Evolutionary conservation across 2,113 vertebrate species (phyloP), one percentile per base, ranked within the genome.

Genomic region (Rhineura floridana): DNA sequence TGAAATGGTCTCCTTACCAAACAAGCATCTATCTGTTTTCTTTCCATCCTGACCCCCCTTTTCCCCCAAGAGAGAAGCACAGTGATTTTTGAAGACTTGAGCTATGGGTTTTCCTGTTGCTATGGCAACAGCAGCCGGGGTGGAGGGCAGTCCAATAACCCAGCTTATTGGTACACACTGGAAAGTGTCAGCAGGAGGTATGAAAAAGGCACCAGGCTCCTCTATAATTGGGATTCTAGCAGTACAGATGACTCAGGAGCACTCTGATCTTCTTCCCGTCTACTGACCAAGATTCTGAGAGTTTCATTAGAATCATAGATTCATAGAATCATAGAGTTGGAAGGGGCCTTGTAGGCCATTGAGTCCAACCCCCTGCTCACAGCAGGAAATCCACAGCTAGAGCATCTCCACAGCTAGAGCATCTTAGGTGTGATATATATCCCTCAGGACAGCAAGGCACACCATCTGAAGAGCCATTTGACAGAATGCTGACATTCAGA

Each of bases 61-160:
- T 42, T 59, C 7, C 15, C 8, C 55, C 69, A 21, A 39, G 44
- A 81, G n/a, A 13, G 83, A 78, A 87, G 75, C 46, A 86, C 90
- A 90, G 15, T 87, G 80, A 55, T 85, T 25, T 83, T 11, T 63
- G 12, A 72, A 21, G 28, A 1, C 86, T 95, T 62, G 19, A 93
- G 88, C 59, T 93, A 50, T 91, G 85, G 70, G 46, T 89, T 90
- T 95, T 91, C 73, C 84, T 93, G 91, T 95, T 96, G 83, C 90
- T 90, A 94, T 90, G 83, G 93, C 87, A 96, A 96, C 93, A 7
- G 25, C 88, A 92, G n/a, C n/a, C 6, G 59, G 80, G 83, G 91
- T 23, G 39, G 48, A 23, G n/a, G 39, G 83, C 92, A 94, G 93
- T 85, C 93, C 86, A 94, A 88, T 93, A 95, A 55, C 88, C 76